Conservation (phyloP, 1,140 invertebrate genomes). For the Wasmannia auropunctata region DNA sequence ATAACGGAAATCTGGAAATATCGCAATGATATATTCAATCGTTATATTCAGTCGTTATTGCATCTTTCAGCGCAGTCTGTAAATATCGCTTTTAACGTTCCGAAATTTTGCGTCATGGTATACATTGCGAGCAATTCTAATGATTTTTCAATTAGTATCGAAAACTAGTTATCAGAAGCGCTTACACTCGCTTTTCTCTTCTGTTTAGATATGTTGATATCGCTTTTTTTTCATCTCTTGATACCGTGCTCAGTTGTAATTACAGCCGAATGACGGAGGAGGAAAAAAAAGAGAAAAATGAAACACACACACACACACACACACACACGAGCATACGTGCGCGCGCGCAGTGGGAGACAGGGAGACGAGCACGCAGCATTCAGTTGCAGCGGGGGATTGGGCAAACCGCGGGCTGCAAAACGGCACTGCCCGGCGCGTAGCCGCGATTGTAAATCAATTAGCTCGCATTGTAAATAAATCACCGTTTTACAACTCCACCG, state of each 20-base stretch:
- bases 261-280: neutral
- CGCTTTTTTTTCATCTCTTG: neutral
- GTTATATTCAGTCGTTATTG: neutral
- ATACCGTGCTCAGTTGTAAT: slow-evolving; percentile 21
- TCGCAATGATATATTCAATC: neutral
- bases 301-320: neutral
- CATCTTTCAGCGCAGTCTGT: neutral
- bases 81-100: neutral
- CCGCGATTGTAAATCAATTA: slow-evolving; percentile 84
- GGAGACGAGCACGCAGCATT: slow-evolving; percentile 13
- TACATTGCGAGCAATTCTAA: neutral
- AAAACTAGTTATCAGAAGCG: neutral
- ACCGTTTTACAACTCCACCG: slow-evolving; percentile 82
- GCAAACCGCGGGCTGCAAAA: slow-evolving; percentile 49
- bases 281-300: neutral
- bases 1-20: slow-evolving; percentile 13
- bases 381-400: slow-evolving; percentile 2
- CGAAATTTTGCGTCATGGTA: neutral
- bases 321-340: neutral
- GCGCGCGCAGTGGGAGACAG: neutral
- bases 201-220: slow-evolving; percentile 21
- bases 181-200: neutral
- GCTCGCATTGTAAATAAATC: slow-evolving; percentile 84
- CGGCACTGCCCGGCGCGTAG: slow-evolving; percentile 65
- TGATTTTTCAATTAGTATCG: neutral